Percentiles rank a stretch among this genome's conserved stretches.
Conservation (phyloP, 2,113 vertebrate species). For the Pluvialis apricaria region DNA sequence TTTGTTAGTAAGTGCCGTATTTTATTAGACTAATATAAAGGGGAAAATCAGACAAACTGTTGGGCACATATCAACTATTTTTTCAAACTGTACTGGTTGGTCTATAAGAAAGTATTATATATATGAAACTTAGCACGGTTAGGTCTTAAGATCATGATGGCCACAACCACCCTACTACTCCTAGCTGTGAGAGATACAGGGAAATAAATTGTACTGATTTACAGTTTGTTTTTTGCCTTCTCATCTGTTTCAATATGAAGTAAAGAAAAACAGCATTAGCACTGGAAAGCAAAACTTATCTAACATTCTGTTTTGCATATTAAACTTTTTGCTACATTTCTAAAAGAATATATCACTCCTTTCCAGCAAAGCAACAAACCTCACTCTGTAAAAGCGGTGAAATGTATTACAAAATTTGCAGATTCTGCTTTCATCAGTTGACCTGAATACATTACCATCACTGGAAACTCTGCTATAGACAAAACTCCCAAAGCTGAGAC, state of each 20-base stretch:
- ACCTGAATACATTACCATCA: not conserved
- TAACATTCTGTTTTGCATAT: not conserved
- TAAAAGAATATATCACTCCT: not conserved
- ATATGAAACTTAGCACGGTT: not conserved
- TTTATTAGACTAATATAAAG: not conserved
- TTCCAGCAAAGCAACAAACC: not conserved
- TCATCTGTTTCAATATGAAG: not conserved
- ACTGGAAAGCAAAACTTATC: not conserved
- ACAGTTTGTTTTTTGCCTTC: not conserved
- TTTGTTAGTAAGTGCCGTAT: not conserved
- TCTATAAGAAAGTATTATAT: not conserved
- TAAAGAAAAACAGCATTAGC: not conserved
- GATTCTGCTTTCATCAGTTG: not conserved
- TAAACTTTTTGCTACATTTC: not conserved
- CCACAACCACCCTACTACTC: not conserved
- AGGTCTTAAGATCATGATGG: not conserved
- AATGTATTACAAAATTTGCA: not conserved
- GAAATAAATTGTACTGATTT: not conserved
- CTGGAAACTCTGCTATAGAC: not conserved
- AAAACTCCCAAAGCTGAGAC: not conserved
- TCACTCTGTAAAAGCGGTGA: not conserved
- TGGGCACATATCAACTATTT: not conserved
- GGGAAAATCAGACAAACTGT: not conserved
- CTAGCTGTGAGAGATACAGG: not conserved
- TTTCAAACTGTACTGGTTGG: not conserved